These are phyloP conservation scores for Thalassophryne amazonica DNA, from an alignment of 2,797 vertebrate genomes.

Conservation along the genomic window DNA sequence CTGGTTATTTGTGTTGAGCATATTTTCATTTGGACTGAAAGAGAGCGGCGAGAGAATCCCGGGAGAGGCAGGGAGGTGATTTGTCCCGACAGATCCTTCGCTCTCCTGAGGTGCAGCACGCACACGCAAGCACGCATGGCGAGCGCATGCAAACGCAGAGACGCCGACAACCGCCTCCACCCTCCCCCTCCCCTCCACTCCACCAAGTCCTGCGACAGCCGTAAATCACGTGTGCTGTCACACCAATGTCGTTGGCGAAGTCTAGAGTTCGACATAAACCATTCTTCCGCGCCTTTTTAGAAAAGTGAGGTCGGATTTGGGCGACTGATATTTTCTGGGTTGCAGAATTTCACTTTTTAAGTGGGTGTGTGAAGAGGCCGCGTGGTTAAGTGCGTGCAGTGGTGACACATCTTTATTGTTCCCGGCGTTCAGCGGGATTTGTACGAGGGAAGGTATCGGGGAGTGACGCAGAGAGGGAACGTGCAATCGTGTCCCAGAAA, in stretches of 20 bases:
- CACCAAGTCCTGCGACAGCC: constrained; percentile 29
- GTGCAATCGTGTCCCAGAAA: constrained; percentile 65
- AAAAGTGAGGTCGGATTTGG: constrained; percentile 10
- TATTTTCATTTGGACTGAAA: constrained; percentile 77
- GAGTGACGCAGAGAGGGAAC: constrained; percentile 37
- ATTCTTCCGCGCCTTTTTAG: background rate
- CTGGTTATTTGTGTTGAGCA: constrained; percentile 75
- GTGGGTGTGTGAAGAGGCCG: background rate
- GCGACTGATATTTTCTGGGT: background rate
- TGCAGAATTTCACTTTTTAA: constrained; percentile 1
- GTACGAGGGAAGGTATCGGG: constrained; percentile 36
- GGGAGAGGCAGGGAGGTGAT: constrained; percentile 66
- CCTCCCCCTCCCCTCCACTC: background rate
- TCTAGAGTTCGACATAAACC: no score
- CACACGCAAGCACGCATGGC: constrained; percentile 10
- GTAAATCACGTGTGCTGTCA: constrained; percentile 51
- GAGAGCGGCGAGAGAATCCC: constrained; percentile 62
- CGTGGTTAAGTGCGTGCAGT: constrained; percentile 12
- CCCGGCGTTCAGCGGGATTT: constrained; percentile 24
- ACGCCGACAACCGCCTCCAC: constrained; percentile 28
- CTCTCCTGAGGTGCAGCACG: constrained; percentile 63
- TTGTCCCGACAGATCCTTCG: constrained; percentile 71
- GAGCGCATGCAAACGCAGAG: constrained; percentile 2
- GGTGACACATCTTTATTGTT: constrained; percentile 17
- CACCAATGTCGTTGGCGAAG: constrained; percentile 35